phyloP scores from a whole-genome alignment of 2,113 vertebrate species.

The Plotosus lineatus region DNA sequence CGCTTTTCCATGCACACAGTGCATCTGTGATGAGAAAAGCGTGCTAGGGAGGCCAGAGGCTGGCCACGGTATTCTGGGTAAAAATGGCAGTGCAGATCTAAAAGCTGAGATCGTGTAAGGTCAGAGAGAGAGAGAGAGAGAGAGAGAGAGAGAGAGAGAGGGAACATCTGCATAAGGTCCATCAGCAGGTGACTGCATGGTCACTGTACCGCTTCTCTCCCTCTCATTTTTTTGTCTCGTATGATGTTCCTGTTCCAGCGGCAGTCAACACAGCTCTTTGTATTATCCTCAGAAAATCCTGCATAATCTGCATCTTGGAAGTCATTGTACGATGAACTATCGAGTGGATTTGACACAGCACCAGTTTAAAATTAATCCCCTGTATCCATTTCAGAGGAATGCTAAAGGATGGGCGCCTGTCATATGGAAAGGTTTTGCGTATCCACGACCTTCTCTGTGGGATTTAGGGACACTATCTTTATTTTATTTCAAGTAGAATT shows the following conservation, averaged over 20 bases:
- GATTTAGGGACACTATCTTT: neutral
- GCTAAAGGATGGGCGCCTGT: constrained; percentile 6
- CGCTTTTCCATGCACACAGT: constrained; percentile 61
- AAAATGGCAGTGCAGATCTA: constrained; percentile 36
- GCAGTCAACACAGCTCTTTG: constrained; percentile 27
- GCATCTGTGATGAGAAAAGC: constrained; percentile 59
- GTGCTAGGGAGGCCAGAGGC: constrained; percentile 51
- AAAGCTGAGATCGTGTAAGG: constrained; percentile 51
- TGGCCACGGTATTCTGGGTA: constrained; percentile 27
- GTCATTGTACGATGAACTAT: constrained; percentile 51
- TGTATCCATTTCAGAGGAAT: constrained; percentile 19
- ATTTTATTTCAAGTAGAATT: neutral
- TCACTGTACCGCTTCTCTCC: neutral
- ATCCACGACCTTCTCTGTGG: constrained; percentile 8
- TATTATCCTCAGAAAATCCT: constrained; percentile 48
- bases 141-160: constrained; percentile 24
- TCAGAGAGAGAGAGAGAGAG: constrained; percentile 42
- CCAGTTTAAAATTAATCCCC: constrained; percentile 31
- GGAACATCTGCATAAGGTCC: constrained; percentile 34
- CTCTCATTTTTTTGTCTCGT: neutral
- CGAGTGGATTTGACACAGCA: constrained; percentile 23
- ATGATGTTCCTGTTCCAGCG: neutral
- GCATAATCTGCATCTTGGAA: constrained; percentile 52
- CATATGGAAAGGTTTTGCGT: constrained; percentile 27
- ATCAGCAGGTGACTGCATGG: constrained; percentile 45